A percentile compares a stretch with the other conserved stretches of the same genome.
These are phyloP conservation scores for Neria commutata DNA, from an alignment of 2,888 invertebrate genomes.

Conservation along the genomic window DNA sequence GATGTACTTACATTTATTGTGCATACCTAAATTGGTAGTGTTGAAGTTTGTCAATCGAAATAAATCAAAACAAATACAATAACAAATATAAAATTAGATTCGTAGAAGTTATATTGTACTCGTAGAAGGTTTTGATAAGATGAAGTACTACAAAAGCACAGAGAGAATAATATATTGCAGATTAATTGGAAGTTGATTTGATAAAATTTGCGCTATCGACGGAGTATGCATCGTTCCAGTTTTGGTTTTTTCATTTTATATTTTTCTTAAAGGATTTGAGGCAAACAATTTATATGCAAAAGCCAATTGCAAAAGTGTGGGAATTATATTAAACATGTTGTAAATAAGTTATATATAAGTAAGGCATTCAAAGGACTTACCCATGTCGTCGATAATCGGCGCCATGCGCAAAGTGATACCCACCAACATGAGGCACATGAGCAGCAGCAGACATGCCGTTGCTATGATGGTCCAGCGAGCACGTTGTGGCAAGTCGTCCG, in stretches of 20 bases:
- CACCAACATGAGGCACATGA: conserved; percentile 87
- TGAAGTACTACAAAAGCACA: conserved; percentile 9
- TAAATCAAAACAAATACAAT: conserved; percentile 35
- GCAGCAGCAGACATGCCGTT: conserved; percentile 84
- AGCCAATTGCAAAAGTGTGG: conserved; percentile 5
- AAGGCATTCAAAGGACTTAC: too few relatives aligned
- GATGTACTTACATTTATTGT: conserved; percentile 40
- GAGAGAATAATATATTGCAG: background rate
- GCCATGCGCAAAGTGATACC: conserved; percentile 93
- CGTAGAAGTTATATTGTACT: conserved; percentile 11
- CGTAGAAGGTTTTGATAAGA: background rate
- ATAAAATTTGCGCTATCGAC: too few relatives aligned
- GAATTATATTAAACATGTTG: too few relatives aligned
- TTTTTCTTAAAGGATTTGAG: too few relatives aligned
- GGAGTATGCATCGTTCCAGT: conserved; percentile 19
- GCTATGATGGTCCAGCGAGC: conserved; percentile 91
- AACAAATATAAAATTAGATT: conserved; percentile 38
- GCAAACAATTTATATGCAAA: conserved; percentile 18
- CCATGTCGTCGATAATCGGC: conserved; percentile 94
- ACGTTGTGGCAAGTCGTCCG: conserved; percentile 81
- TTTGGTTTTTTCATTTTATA: too few relatives aligned
- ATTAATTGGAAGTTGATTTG: too few relatives aligned
- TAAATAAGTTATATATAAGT: too few relatives aligned
- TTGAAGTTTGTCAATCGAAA: conserved; percentile 28
- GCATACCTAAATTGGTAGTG: conserved; percentile 32